These are phyloP conservation scores for Eonycteris spelaea DNA, from an alignment of 2,113 vertebrate species.

Conservation along the genomic window DNA sequence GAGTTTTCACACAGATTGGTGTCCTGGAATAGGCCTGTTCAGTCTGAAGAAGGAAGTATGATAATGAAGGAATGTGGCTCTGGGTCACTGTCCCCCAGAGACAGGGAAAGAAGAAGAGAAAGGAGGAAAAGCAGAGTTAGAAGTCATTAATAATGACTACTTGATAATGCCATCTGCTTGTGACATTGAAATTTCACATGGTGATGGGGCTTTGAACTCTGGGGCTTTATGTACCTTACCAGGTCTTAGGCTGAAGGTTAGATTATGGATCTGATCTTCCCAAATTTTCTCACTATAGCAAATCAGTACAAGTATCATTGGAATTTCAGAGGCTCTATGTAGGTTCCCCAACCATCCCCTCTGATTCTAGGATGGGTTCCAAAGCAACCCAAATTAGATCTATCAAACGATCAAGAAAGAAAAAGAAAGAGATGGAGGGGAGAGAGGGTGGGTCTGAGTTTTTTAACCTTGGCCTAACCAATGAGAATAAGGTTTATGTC, in stretches of 20 bases:
- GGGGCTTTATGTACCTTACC: not conserved
- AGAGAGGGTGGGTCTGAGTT: not conserved
- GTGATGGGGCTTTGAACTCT: not conserved
- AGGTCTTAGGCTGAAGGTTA: not conserved
- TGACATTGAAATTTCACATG: not conserved
- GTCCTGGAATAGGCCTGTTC: not conserved
- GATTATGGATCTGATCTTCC: not conserved
- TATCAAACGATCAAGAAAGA: not conserved
- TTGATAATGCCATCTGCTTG: not conserved
- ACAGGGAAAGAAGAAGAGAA: conserved; percentile 3
- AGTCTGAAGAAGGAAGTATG: conserved; percentile 55
- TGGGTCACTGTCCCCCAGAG: not conserved
- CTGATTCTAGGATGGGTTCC: not conserved
- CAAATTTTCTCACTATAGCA: not conserved
- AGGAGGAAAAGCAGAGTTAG: not conserved
- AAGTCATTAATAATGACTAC: not conserved
- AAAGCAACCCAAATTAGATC: not conserved
- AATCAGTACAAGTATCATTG: not conserved
- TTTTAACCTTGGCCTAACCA: conserved; percentile 22
- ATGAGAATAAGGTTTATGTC: not conserved
- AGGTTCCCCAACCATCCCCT: not conserved
- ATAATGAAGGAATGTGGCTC: conserved; percentile 69
- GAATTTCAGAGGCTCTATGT: not conserved
- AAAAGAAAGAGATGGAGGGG: not conserved
- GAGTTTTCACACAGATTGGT: conserved; percentile 50